These are phyloP conservation scores for Aleadryas rufinucha DNA, from an alignment of 2,113 vertebrate genomes.

Conservation along the genomic window DNA sequence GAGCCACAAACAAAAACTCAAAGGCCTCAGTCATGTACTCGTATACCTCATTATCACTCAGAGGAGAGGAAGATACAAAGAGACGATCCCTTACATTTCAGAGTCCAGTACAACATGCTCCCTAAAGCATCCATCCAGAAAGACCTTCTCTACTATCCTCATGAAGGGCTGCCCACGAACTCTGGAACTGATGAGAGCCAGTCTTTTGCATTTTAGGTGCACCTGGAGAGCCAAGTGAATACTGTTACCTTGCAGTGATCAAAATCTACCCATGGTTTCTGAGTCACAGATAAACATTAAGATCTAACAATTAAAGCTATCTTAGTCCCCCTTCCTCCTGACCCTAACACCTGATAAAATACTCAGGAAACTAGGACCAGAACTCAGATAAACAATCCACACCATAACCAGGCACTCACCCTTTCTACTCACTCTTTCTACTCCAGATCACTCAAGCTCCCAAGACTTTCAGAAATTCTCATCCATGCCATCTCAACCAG, in stretches of 20 bases:
- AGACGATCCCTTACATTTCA: background rate
- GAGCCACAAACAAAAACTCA: background rate
- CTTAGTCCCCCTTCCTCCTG: background rate
- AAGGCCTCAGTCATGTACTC: background rate
- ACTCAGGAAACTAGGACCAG: background rate
- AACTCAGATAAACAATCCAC: background rate
- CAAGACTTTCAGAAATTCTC: background rate
- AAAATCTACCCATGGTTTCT: background rate
- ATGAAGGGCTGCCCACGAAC: background rate
- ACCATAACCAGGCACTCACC: background rate
- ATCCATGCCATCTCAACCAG: background rate
- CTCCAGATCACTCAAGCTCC: background rate
- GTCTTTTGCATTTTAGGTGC: background rate
- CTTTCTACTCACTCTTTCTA: background rate
- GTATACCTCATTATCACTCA: background rate
- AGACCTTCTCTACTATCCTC: background rate
- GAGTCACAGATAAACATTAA: background rate
- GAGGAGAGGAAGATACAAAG: background rate
- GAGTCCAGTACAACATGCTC: background rate
- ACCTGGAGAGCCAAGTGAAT: background rate
- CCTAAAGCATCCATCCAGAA: background rate
- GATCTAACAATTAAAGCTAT: background rate
- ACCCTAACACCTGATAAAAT: background rate
- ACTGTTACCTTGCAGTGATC: background rate
- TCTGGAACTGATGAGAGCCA: background rate